Evolutionary conservation across 1,140 invertebrate species (phyloP).

Genomic region (Nasonia giraulti): DNA sequence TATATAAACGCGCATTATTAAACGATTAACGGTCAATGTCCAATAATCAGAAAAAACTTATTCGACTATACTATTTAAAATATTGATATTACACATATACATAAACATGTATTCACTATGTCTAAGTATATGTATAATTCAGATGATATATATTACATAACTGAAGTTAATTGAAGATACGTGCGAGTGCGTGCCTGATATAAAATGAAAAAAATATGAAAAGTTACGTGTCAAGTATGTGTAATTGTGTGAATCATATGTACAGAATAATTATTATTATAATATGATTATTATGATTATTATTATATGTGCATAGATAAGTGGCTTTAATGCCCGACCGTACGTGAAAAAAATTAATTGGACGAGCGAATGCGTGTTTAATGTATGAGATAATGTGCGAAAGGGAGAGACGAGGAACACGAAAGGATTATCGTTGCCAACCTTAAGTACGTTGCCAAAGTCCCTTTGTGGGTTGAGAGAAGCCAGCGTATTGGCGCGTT

Average conservation of each 20-base stretch:
- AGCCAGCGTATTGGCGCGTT: constrained; percentile 54
- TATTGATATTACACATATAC: constrained; percentile 49
- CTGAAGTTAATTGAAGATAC: constrained; percentile 36
- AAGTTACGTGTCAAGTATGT: constrained; percentile 42
- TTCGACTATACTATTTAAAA: constrained; percentile 39
- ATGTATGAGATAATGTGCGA: constrained; percentile 18
- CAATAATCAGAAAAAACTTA: constrained; percentile 43
- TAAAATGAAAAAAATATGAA: constrained; percentile 43
- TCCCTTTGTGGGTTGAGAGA: constrained; percentile 60
- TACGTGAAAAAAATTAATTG: constrained; percentile 31
- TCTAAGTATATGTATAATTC: constrained; percentile 49
- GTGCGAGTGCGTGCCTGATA: constrained; percentile 40
- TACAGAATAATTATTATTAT: constrained; percentile 44
- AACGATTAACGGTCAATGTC: constrained; percentile 44
- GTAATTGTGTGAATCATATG: constrained; percentile 42
- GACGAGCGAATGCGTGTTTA: constrained; percentile 9
- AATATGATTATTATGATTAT: constrained; percentile 28
- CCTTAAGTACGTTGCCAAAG: constrained; percentile 69
- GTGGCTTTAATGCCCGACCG: constrained; percentile 34
- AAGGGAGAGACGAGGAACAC: constrained; percentile 42
- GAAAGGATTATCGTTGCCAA: constrained; percentile 65
- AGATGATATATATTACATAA: constrained; percentile 41
- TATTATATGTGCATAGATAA: constrained; percentile 46
- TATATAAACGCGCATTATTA: constrained; percentile 50
- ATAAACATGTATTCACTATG: constrained; percentile 46